A percentile compares a stretch with the other conserved stretches of the same genome.
These are phyloP conservation scores for Platygyra sinensis DNA, from an alignment of 64 coral and sea anemone genomes.

Conservation along the genomic window DNA sequence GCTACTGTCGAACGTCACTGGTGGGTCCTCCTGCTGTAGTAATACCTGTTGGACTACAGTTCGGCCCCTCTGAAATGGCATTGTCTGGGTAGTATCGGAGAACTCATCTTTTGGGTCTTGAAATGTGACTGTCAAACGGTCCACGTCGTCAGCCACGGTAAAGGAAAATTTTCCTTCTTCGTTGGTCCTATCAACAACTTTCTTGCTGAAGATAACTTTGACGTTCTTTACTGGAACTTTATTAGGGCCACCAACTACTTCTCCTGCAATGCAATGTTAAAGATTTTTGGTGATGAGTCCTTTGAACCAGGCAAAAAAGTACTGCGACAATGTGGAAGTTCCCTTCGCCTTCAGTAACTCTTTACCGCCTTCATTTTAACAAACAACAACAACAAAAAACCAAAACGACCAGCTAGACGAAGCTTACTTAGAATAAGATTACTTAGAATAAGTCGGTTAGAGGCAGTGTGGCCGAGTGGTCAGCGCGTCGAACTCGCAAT, in stretches of 20 bases:
- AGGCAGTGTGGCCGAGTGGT: too few relatives aligned
- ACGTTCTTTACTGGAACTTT: conserved; percentile 27
- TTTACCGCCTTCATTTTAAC: neutral
- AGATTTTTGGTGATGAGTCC: too few relatives aligned
- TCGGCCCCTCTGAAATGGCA: conserved; percentile 37
- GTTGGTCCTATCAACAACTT: conserved; percentile 39
- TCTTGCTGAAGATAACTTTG: conserved; percentile 33
- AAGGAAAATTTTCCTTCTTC: conserved; percentile 33
- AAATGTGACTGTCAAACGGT: conserved; percentile 43
- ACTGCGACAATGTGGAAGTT: too few relatives aligned
- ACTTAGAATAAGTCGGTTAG: too few relatives aligned
- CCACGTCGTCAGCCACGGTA: conserved; percentile 17
- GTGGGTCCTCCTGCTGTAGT: conserved; percentile 42
- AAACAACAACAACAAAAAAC: too few relatives aligned
- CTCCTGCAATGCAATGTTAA: neutral
- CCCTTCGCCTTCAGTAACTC: neutral
- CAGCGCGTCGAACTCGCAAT: too few relatives aligned
- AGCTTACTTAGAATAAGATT: too few relatives aligned
- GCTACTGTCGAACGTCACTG: conserved; percentile 41
- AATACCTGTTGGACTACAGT: conserved; percentile 36
- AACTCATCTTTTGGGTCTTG: conserved; percentile 7
- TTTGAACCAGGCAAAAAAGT: too few relatives aligned
- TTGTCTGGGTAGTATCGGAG: conserved; percentile 28
- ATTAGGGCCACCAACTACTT: conserved; percentile 37
- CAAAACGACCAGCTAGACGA: too few relatives aligned